Base-by-base conservation (phyloP, 2,888 invertebrate genomes). In the Amblyjoppa fuscipennis region DNA sequence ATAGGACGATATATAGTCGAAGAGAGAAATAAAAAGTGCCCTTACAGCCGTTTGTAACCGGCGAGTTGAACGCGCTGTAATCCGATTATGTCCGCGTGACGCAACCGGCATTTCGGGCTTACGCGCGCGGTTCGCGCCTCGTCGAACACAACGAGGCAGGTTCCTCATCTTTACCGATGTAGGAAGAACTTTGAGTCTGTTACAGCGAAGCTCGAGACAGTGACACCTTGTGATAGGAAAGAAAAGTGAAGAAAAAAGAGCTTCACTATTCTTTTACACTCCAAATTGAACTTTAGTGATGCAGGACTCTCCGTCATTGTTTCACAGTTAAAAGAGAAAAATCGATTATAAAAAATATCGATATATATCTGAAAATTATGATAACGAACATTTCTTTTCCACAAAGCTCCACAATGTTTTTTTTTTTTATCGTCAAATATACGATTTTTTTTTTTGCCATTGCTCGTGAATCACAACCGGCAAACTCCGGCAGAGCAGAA, bases 11-110 rank as follows among this genome's bases (percentile, higher is more conserved):
- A 68, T 41, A 81, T 59, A 69, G 61, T 38, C 28, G 70, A 74
- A 84, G 64, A 81, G 66, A 53, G 49, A 75, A 61, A 51, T 53
- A n/a, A 66, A 68, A 74, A 78, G 34, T 56, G 71, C 76, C 74
- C 76, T 80, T 45, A 64, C 41, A 61, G 81, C 69, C 80, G 73
- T 83, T 85, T 75, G 70, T 85, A 84, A 85, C 75, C 80, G 76
- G 64, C 73, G 83, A 84, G 84, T 86, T 81, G 81, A 83, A 85
- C 75, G 83, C 74, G 81, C 81, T 59, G 68, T 87, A 86, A 87
- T 87, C 87, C 84, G 87, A 86, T 87, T 86, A 87, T 71, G 83
- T 76, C 59, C 77, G 79, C 83, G 77, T 87, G 83, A 85, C 85
- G 85, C 87, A 78, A 85, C 81, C 82, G 85, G 76, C 80, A 85